Base-by-base conservation (phyloP, 2,888 invertebrate genomes). In the Drosophila limbata region DNA sequence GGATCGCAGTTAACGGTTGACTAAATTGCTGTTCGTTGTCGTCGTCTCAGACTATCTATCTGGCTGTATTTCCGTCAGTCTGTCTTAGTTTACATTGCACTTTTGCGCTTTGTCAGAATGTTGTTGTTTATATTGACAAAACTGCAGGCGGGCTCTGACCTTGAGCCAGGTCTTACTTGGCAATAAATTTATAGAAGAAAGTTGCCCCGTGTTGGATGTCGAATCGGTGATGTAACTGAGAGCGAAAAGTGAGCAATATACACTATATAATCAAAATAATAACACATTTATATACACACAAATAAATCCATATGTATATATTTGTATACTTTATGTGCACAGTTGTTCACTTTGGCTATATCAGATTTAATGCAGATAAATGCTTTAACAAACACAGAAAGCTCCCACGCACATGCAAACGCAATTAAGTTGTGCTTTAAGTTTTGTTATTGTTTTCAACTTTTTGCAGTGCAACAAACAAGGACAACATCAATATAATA, bases 71-170 rank as follows among this genome's bases (percentile, higher is more conserved):
- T 63, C 56, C 11, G 31, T 33, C 33, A 40, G 59, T 59, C 47
- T 37, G 37, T 50, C 47, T 64, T 45, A 62, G 42, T 71, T 77
- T 75, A 62, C 66, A 50, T 10, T 72, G 83, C 81, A 74, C 69
- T 73, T 56, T 52, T 45, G 42, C 40, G 61, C 40, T 63, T 39
- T 44, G 53, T 6, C 37, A 39, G 37, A 6, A 39, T 62, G 47
- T 67, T 79, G 77, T 77, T 75, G 25, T 39, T 47, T 48, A 48
- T 79, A 84, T 84, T 84, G 83, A 84, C 83, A 85, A 84, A 86
- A 87, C 87, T 75, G 80, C 82, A 77, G 48, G 62, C 69, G 53
- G 55, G 4, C 15, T 48, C 11, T 65, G 84, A 81, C 87, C 87
- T 82, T 84, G 84, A 67, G 73, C 17, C 74, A 68, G 62, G 48